Percentiles rank a stretch among this genome's conserved stretches.
Conservation (phyloP, 2,888 invertebrate species). For the Dendrolimus houi region DNA sequence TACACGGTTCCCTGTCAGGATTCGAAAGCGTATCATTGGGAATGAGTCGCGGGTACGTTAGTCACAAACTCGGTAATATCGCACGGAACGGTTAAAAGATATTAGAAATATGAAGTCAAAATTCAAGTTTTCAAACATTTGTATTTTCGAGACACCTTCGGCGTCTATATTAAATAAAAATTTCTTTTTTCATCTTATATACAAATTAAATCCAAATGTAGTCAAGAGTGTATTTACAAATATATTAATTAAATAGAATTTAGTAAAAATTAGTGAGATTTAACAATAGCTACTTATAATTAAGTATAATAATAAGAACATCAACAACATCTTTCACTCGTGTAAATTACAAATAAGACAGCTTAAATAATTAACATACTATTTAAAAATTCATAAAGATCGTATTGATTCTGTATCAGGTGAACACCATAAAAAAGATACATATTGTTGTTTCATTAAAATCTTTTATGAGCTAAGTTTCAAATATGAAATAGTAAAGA, state of each 20-base stretch:
- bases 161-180: conserved; percentile 73
- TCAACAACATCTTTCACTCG: conserved; percentile 71
- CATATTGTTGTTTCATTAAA: conserved; percentile 26
- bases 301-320: conserved; percentile 68
- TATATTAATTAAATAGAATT: conserved; percentile 77
- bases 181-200: conserved; percentile 69
- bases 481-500: conserved; percentile 25
- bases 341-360: conserved; percentile 59
- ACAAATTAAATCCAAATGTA: conserved; percentile 75
- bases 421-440: conserved; percentile 46
- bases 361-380: conserved; percentile 45
- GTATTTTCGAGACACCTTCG: conserved; percentile 70
- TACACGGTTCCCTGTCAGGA: background rate
- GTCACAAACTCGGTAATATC: too few species aligned
- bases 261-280: conserved; percentile 76
- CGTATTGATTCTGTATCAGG: conserved; percentile 43
- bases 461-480: conserved; percentile 30
- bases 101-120: too few species aligned
- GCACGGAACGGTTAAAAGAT: too few species aligned
- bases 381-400: conserved; percentile 53
- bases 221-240: conserved; percentile 76
- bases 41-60: background rate
- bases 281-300: conserved; percentile 72
- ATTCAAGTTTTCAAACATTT: conserved; percentile 68
- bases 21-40: background rate